These are phyloP conservation scores for Anneissia japonica DNA, from an alignment of 35 echinoderm and acorn worm genomes.

Conservation along the genomic window DNA sequence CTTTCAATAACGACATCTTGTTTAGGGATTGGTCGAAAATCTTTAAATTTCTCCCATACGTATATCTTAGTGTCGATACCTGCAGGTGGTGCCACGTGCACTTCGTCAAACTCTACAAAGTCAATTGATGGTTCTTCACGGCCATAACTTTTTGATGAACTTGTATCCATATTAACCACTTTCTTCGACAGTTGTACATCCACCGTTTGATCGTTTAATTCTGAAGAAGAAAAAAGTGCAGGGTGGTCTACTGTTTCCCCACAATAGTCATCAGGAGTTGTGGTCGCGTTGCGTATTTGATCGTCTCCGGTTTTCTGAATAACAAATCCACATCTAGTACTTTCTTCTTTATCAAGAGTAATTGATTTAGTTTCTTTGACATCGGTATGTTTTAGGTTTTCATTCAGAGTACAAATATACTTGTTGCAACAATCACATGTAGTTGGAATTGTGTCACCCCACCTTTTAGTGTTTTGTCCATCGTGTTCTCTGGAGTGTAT, in stretches of 20 bases:
- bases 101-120: neutral
- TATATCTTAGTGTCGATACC: neutral
- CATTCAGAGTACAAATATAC: neutral
- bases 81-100: neutral
- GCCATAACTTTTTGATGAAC: neutral
- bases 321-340: no score
- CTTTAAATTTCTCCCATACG: neutral
- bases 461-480: neutral
- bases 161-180: neutral
- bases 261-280: no score
- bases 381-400: no score
- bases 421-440: neutral
- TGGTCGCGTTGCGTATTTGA: no score
- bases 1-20: neutral
- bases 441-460: neutral
- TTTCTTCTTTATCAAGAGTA: no score
- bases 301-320: no score
- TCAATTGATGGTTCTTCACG: neutral
- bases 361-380: no score
- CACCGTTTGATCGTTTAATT: no score
- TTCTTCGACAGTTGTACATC: neutral
- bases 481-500: neutral
- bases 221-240: no score
- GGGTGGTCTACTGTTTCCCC: no score
- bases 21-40: neutral